A percentile compares a stretch with the other conserved stretches of the same genome.
Evolutionary conservation across 2,888 invertebrate species (phyloP).

Genomic region (Pammene fasciana): DNA sequence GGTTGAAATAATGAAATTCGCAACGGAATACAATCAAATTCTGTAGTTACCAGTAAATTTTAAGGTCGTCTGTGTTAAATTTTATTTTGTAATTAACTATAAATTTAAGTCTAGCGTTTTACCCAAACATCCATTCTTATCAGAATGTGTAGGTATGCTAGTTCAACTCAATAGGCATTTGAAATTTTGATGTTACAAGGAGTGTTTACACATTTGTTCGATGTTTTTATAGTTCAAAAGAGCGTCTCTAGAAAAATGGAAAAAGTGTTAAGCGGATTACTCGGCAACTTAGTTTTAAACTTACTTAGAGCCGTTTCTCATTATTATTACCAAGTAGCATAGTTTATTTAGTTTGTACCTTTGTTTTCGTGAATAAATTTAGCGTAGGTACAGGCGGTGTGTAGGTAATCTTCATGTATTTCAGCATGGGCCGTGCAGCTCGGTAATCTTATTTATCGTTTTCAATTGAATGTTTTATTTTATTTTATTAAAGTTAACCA

Average conservation of each 20-base stretch:
- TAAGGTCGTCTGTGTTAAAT: slow-evolving; percentile 13
- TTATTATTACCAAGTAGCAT: slow-evolving; percentile 19
- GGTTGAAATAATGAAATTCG: slow-evolving; percentile 35
- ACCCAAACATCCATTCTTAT: slow-evolving; percentile 12
- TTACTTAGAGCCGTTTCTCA: slow-evolving; percentile 5
- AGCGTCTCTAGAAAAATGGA: background rate
- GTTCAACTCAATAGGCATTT: slow-evolving; percentile 5
- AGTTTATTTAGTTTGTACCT: background rate
- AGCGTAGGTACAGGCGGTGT: too few relatives aligned
- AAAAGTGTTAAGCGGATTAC: background rate
- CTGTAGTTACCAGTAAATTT: slow-evolving; percentile 11
- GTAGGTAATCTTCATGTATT: too few relatives aligned
- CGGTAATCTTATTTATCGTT: too few relatives aligned
- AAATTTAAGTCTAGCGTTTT: slow-evolving; percentile 29
- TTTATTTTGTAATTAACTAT: slow-evolving; percentile 17
- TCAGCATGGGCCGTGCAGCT: too few relatives aligned
- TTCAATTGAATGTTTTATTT: too few relatives aligned
- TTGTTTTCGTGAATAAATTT: background rate
- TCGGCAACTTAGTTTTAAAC: slow-evolving; percentile 1
- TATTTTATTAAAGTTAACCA: too few relatives aligned
- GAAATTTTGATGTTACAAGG: slow-evolving; percentile 10
- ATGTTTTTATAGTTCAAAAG: background rate
- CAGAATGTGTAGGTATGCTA: background rate
- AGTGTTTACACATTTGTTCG: slow-evolving; percentile 3
- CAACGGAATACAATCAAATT: slow-evolving; percentile 27